A percentile compares a stretch with the other conserved stretches of the same genome.
Evolutionary conservation across 2,113 vertebrate genomes (phyloP).

Genomic region (Catharus bicknelli): DNA sequence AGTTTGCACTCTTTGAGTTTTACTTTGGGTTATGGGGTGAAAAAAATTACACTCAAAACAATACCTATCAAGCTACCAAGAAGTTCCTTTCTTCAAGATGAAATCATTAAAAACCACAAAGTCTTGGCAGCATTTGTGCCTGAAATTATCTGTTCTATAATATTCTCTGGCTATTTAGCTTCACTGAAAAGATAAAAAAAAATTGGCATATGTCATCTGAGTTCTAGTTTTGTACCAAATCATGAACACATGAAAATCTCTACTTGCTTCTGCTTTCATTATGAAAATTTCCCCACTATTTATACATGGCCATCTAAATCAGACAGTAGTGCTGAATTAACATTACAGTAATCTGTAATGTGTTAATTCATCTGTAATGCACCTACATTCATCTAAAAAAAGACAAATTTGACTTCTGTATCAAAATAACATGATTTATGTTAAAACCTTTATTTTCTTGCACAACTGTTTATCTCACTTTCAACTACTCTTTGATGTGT

Average conservation of each 20-base stretch:
- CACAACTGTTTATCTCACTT: neutral
- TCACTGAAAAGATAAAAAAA: neutral
- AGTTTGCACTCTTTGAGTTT: neutral
- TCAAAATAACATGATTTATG: neutral
- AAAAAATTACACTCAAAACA: neutral
- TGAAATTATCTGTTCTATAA: neutral
- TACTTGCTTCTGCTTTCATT: slow-evolving; percentile 38
- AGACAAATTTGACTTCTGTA: neutral
- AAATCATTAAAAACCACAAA: neutral
- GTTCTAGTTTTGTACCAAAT: neutral
- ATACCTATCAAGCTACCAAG: neutral
- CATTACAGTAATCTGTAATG: neutral
- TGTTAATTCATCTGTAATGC: neutral
- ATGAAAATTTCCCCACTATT: neutral
- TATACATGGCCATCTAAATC: neutral
- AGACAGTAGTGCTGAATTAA: neutral
- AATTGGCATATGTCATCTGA: neutral
- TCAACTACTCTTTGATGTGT: neutral
- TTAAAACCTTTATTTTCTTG: neutral
- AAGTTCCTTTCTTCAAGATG: neutral
- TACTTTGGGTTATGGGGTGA: neutral
- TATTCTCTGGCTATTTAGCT: neutral
- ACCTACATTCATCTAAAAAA: neutral
- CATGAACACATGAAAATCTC: neutral
- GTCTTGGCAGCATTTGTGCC: neutral